Evolutionary conservation across 2,797 vertebrate species (phyloP).

Genomic region (Cephalopachus bancanus): DNA sequence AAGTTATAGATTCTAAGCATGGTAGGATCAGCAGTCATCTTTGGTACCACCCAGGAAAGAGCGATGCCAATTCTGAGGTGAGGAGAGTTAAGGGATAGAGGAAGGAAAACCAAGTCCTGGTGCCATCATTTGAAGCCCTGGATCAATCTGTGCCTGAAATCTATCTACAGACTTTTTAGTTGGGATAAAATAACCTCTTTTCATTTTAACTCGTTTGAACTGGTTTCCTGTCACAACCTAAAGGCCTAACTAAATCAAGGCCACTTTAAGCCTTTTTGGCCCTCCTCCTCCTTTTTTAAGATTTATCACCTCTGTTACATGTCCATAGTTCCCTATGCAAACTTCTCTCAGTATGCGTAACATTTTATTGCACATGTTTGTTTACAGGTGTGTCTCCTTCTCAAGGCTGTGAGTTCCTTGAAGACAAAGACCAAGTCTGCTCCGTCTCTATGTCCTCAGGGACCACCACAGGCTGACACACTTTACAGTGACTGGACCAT

Average conservation of each 20-base stretch:
- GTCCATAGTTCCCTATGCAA: background rate
- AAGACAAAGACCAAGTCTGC: background rate
- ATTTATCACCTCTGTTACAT: background rate
- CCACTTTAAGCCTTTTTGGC: background rate
- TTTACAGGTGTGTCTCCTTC: conserved; percentile 17
- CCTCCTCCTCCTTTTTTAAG: background rate
- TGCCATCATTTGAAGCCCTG: background rate
- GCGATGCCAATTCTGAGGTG: background rate
- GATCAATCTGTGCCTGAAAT: background rate
- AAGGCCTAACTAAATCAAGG: background rate
- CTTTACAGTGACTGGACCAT: background rate
- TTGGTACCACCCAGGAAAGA: background rate
- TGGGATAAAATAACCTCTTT: background rate
- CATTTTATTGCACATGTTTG: background rate
- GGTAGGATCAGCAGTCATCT: background rate
- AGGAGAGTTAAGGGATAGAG: background rate
- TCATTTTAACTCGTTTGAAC: background rate
- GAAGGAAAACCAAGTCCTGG: background rate
- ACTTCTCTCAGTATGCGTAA: background rate
- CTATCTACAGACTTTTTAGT: background rate
- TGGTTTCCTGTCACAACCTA: background rate
- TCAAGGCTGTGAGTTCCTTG: background rate
- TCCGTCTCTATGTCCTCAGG: background rate
- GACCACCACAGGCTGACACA: background rate
- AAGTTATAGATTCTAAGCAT: background rate